Evolutionary conservation across 1,140 invertebrate species (phyloP).

Genomic region (Epicauta chinensis): DNA sequence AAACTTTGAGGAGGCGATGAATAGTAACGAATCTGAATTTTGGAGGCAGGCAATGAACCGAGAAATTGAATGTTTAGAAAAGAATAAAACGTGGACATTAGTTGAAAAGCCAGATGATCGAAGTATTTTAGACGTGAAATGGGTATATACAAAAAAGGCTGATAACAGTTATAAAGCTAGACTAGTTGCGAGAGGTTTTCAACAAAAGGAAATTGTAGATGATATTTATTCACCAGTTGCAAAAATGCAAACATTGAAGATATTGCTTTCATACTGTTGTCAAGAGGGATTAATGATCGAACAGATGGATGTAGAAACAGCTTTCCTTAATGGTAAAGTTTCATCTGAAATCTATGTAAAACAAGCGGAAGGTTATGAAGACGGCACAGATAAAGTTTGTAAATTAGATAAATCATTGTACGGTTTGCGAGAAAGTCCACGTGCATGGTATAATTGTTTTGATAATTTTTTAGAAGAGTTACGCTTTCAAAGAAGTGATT

Average conservation of each 20-base stretch:
- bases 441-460: slow-evolving; percentile 38
- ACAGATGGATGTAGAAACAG: slow-evolving; percentile 29
- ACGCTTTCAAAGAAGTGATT: slow-evolving; percentile 8
- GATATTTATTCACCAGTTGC: slow-evolving; percentile 40
- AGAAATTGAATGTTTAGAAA: slow-evolving; percentile 30
- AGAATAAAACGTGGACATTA: slow-evolving; percentile 33
- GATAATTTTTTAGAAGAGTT: slow-evolving; percentile 7
- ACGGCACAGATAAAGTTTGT: too few species aligned
- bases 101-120: slow-evolving; percentile 23
- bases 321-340: slow-evolving; percentile 32
- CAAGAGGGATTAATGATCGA: slow-evolving; percentile 7
- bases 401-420: slow-evolving; percentile 26
- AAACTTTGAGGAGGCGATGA: slow-evolving; percentile 7
- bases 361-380: too few species aligned
- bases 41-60: slow-evolving; percentile 34
- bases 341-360: slow-evolving; percentile 7
- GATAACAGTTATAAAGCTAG: slow-evolving; percentile 37
- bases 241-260: slow-evolving; percentile 31
- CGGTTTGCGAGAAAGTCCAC: slow-evolving; percentile 31
- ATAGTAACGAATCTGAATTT: slow-evolving; percentile 11
- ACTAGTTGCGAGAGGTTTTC: slow-evolving; percentile 39
- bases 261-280: slow-evolving; percentile 18
- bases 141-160: slow-evolving; percentile 37
- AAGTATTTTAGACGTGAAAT: slow-evolving; percentile 26
- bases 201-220: slow-evolving; percentile 34